phyloP scores from a whole-genome alignment of 2,797 vertebrate genomes.

The Spea hammondii region DNA sequence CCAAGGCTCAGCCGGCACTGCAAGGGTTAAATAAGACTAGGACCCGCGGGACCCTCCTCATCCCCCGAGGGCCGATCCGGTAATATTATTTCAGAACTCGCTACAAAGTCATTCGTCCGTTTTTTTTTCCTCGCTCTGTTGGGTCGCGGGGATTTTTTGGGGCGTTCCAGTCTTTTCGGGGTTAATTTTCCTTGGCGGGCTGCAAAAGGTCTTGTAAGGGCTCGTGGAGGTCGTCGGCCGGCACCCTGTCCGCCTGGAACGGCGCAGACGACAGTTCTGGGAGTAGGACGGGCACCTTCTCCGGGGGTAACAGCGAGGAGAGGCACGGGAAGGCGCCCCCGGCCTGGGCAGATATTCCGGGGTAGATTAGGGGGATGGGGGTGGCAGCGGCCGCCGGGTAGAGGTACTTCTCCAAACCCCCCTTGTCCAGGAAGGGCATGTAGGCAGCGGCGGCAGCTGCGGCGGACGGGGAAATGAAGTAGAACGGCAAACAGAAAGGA shows the following conservation, averaged over 20 bases:
- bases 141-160: neutral
- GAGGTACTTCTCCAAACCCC: conserved; percentile 83
- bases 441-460: conserved; percentile 85
- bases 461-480: conserved; percentile 89
- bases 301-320: conserved; percentile 68
- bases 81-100: conserved; percentile 17
- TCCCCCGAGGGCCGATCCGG: conserved; percentile 38
- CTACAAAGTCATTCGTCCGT: conserved; percentile 34
- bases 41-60: conserved; percentile 19
- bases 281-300: conserved; percentile 59
- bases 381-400: conserved; percentile 72
- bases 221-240: conserved; percentile 51
- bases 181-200: conserved; percentile 49
- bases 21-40: neutral
- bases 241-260: conserved; percentile 54
- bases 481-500: conserved; percentile 90
- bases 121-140: neutral
- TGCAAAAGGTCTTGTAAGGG: conserved; percentile 54
- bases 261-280: conserved; percentile 60
- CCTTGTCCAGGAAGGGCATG: conserved; percentile 89
- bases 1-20: conserved; percentile 8
- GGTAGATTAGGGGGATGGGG: conserved; percentile 84
- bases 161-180: conserved; percentile 33
- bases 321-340: conserved; percentile 77
- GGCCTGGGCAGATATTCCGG: conserved; percentile 72